Evolutionary conservation across 2,113 vertebrate genomes (phyloP), one percentile per base, ranked within the genome.

Genomic region (Myrmecophaga tridactyla): DNA sequence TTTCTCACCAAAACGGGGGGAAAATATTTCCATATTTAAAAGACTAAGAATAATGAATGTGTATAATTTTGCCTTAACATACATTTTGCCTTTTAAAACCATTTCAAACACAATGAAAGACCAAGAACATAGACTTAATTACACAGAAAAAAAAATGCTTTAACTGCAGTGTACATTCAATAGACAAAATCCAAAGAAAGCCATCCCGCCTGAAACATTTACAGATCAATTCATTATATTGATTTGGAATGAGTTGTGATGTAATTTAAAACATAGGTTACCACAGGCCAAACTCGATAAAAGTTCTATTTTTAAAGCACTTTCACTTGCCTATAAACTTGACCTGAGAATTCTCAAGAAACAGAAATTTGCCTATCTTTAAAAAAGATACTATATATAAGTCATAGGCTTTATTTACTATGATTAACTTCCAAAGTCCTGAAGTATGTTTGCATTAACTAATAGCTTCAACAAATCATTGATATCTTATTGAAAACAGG

Each of bases 251-350:
- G 75, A 97, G 21, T 13, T 92, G 85, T 96, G 67, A 86, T 97
- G 72, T 97, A 97, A 98, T 97, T 97, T 98, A 97, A 98, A 96
- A 94, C 58, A 96, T 43, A 97, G 93, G 97, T 97, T 97, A 97
- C 77, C 80, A 92, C 85, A 94, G 92, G 78, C 62, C 65, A 97
- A 95, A 97, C 67, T 46, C 96, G 86, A 97, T 95, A 96, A 97
- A 56, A 97, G 69, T 94, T 89, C 56, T 93, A 0, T 90, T 97
- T 97, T 94, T 80, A 94, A 96, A 78, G 43, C 39, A 88, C 25
- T 86, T 60, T 89, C 60, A 43, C 31, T 94, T 92, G 72, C 10
- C 84, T 97, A 39, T 93, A 58, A 29, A 90, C 58, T 92, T 98
- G 96, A 95, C 48, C 13, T 10, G 13, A 96, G 83, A 69, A 96